Percentiles rank a stretch among this genome's conserved stretches.
These are phyloP conservation scores for Hoplodrina ambigua DNA, from an alignment of 2,888 invertebrate species.

Conservation along the genomic window DNA sequence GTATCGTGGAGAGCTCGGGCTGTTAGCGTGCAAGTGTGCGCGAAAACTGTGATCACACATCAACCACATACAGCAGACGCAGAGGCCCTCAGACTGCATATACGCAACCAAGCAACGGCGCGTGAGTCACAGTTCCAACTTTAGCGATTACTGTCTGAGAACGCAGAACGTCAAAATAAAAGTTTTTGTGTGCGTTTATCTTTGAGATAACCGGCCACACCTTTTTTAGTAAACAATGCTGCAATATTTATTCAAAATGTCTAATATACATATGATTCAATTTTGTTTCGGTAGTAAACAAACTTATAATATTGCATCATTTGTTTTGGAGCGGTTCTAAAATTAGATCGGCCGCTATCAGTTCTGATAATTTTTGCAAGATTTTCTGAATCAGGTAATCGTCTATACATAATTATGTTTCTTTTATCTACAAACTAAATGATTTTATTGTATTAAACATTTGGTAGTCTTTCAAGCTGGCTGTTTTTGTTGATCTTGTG, in stretches of 20 bases:
- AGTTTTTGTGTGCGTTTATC: slow-evolving; percentile 4
- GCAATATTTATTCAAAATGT: slow-evolving; percentile 44
- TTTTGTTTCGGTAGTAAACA: slow-evolving; percentile 14
- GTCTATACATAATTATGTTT: too few relatives aligned
- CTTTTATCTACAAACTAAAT: not conserved
- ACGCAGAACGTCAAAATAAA: slow-evolving; percentile 5
- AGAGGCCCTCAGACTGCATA: slow-evolving; percentile 88
- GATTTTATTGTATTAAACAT: not conserved
- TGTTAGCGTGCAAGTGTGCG: slow-evolving; percentile 85
- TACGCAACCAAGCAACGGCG: slow-evolving; percentile 82
- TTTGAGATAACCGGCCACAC: slow-evolving; percentile 17
- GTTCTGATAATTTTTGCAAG: not conserved
- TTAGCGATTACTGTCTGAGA: slow-evolving; percentile 3
- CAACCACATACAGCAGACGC: slow-evolving; percentile 93
- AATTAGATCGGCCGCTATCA: slow-evolving; percentile 7
- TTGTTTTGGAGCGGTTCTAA: not conserved
- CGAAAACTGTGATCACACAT: slow-evolving; percentile 93
- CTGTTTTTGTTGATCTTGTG: not conserved
- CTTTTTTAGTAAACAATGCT: slow-evolving; percentile 29
- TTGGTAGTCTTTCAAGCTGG: too few relatives aligned
- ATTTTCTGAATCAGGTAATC: not conserved
- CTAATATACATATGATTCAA: slow-evolving; percentile 2
- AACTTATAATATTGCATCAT: slow-evolving; percentile 28
- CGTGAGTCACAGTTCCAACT: slow-evolving; percentile 68
- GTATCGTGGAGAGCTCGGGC: slow-evolving; percentile 91